These are phyloP conservation scores for Neolamprologus tretocephalus DNA, from an alignment of 2,113 vertebrate genomes.

Conservation along the genomic window DNA sequence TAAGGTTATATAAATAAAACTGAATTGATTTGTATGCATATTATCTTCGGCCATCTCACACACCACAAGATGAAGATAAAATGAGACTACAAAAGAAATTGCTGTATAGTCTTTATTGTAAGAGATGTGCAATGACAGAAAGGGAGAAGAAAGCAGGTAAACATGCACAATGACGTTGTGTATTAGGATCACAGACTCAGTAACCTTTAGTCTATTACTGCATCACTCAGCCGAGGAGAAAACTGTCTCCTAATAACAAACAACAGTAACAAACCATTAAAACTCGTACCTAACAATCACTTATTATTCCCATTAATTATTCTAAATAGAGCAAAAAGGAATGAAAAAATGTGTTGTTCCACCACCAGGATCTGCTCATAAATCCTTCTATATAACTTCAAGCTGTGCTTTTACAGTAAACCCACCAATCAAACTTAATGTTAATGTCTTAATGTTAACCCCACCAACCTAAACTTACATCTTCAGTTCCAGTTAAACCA, in stretches of 20 bases:
- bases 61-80: not conserved
- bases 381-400: not conserved
- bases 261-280: not conserved
- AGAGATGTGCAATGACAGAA: not conserved
- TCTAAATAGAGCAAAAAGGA: not conserved
- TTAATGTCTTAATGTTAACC: not conserved
- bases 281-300: not conserved
- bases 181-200: not conserved
- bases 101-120: constrained; percentile 55
- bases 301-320: not conserved
- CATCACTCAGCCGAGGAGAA: not conserved
- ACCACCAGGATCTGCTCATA: not conserved
- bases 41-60: not conserved
- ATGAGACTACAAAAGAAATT: not conserved
- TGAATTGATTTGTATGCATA: not conserved
- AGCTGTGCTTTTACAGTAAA: not conserved
- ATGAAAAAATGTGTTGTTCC: not conserved
- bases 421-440: not conserved
- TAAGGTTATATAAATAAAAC: not conserved
- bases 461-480: not conserved
- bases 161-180: constrained; percentile 1
- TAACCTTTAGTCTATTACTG: not conserved
- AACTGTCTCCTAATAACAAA: not conserved
- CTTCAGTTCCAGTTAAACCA: not conserved
- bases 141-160: not conserved